phyloP scores from a whole-genome alignment of 2,113 vertebrate genomes.

The Gulo gulo region DNA sequence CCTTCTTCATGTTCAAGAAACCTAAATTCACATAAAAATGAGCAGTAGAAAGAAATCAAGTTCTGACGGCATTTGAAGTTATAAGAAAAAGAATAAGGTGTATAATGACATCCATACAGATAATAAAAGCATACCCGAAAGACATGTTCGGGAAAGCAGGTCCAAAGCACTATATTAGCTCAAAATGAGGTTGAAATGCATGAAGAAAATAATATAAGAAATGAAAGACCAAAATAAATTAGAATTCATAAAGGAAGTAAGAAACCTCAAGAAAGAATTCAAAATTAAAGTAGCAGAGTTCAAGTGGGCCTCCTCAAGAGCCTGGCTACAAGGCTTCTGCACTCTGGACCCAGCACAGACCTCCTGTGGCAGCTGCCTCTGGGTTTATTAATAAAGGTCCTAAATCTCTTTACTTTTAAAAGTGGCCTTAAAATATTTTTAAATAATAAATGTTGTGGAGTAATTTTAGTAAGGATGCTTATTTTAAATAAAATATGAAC shows the following conservation, averaged over 20 bases:
- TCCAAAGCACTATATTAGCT: background rate
- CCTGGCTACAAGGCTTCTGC: fast-evolving
- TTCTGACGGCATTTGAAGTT: background rate
- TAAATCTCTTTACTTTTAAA: conserved; percentile 15
- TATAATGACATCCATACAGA: background rate
- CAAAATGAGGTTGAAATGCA: background rate
- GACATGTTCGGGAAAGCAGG: background rate
- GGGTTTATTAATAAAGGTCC: background rate
- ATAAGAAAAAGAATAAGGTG: background rate
- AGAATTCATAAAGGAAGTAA: background rate
- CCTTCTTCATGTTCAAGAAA: background rate
- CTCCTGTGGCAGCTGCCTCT: background rate
- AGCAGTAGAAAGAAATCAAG: background rate
- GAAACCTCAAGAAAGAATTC: background rate
- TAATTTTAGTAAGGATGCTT: background rate
- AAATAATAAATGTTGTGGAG: background rate
- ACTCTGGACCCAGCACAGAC: background rate
- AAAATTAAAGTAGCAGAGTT: background rate
- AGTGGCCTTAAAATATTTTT: conserved; percentile 20
- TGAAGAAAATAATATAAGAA: background rate
- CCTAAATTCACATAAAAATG: conserved; percentile 12
- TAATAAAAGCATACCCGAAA: background rate
- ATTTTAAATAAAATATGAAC: conserved; percentile 5
- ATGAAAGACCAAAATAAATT: conserved; percentile 9
- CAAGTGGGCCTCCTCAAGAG: background rate